These are phyloP conservation scores for Drosophila recens DNA, from an alignment of 2,888 invertebrate genomes.

Conservation along the genomic window DNA sequence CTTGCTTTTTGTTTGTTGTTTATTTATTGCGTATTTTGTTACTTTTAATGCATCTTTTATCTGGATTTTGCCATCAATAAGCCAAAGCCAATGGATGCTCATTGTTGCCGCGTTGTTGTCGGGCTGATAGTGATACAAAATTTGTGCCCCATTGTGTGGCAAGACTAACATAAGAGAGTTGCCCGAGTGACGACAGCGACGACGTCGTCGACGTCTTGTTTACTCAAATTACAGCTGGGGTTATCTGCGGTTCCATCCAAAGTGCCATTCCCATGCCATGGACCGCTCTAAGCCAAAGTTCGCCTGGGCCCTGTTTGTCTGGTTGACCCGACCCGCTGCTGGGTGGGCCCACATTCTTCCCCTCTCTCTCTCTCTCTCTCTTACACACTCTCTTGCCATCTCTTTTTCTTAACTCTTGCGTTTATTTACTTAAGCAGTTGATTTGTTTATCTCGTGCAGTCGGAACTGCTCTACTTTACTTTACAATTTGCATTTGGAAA, in stretches of 20 bases:
- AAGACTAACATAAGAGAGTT: constrained; percentile 43
- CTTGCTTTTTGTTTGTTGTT: constrained; percentile 68
- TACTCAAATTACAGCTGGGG: constrained; percentile 72
- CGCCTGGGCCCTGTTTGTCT: constrained; percentile 32
- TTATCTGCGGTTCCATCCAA: constrained; percentile 58
- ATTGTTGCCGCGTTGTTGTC: constrained; percentile 38
- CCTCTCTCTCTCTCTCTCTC: background rate
- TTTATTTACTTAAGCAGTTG: constrained; percentile 35
- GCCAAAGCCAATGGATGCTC: constrained; percentile 53
- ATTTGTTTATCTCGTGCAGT: constrained; percentile 36
- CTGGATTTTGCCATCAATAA: constrained; percentile 76
- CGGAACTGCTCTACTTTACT: constrained; percentile 42
- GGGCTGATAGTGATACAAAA: constrained; percentile 71
- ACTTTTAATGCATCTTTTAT: constrained; percentile 80
- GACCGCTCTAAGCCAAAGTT: constrained; percentile 35
- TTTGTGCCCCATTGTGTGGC: constrained; percentile 66
- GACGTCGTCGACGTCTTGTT: constrained; percentile 59
- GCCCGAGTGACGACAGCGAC: constrained; percentile 57
- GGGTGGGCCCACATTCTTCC: constrained; percentile 17
- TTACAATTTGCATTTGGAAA: constrained; percentile 54
- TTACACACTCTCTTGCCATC: background rate
- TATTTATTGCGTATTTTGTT: constrained; percentile 78
- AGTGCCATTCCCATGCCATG: constrained; percentile 39
- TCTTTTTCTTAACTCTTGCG: constrained; percentile 13
- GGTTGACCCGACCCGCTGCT: constrained; percentile 58